Conservation (phyloP, 2,797 vertebrate species). For the Somateria mollissima region DNA sequence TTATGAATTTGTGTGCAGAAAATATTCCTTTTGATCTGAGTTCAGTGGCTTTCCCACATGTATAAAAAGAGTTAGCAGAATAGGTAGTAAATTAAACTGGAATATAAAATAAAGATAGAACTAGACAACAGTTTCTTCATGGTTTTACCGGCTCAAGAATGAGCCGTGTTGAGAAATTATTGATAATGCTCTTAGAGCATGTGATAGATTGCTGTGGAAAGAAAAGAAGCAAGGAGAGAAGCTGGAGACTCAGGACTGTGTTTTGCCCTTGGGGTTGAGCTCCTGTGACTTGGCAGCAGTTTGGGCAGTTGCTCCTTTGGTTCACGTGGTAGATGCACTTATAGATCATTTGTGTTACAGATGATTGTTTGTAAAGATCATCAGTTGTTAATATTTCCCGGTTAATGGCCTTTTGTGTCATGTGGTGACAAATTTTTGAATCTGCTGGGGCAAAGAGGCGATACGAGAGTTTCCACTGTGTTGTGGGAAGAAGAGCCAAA, state of each 20-base stretch:
- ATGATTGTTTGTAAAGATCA: background rate
- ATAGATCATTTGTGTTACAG: background rate
- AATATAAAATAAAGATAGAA: slow-evolving; percentile 19
- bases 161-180: background rate
- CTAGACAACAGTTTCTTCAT: background rate
- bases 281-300: background rate
- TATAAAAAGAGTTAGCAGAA: slow-evolving; percentile 22
- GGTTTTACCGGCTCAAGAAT: background rate
- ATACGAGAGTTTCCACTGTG: background rate
- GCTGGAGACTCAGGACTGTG: background rate
- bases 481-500: background rate
- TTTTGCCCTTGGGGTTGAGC: background rate
- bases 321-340: background rate
- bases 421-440: background rate
- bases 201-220: background rate
- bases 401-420: fast-evolving
- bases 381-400: background rate
- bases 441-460: background rate
- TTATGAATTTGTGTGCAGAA: slow-evolving; percentile 50
- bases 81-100: slow-evolving; percentile 42
- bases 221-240: background rate
- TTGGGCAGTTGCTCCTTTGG: background rate
- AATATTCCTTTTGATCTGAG: slow-evolving; percentile 67
- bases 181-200: background rate
- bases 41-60: slow-evolving; percentile 43